phyloP scores from a whole-genome alignment of 1,140 invertebrate genomes.

The Asbolus verrucosus region DNA sequence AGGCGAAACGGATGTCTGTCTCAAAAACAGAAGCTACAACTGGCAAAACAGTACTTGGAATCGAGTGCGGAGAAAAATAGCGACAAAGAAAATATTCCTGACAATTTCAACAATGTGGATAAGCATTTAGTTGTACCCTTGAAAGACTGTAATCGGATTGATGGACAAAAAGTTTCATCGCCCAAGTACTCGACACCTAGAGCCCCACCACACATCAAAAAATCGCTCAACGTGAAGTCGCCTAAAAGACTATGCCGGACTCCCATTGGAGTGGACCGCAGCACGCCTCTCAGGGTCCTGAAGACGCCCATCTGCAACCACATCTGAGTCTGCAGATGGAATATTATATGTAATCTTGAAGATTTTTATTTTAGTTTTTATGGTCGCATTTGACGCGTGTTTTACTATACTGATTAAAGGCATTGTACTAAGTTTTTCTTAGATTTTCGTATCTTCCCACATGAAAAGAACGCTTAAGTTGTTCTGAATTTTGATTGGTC shows the following conservation, averaged over 20 bases:
- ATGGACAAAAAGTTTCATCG: constrained; percentile 37
- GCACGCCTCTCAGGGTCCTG: constrained; percentile 54
- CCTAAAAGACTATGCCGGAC: constrained; percentile 52
- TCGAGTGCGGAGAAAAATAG: constrained; percentile 45
- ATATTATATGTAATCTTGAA: not conserved
- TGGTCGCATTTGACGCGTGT: too few species aligned
- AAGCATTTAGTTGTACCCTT: constrained; percentile 6
- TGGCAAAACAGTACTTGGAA: constrained; percentile 48
- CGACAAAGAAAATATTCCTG: constrained; percentile 38
- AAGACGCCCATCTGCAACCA: not conserved
- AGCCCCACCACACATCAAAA: constrained; percentile 58
- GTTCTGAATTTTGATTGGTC: too few species aligned
- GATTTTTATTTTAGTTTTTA: too few species aligned
- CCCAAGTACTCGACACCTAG: constrained; percentile 50
- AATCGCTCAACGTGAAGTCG: constrained; percentile 52
- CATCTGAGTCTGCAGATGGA: not conserved
- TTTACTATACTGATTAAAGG: too few species aligned
- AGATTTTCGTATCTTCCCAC: too few species aligned
- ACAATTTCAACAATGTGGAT: constrained; percentile 6
- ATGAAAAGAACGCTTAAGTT: too few species aligned
- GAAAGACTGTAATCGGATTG: constrained; percentile 41
- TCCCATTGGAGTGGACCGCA: constrained; percentile 42
- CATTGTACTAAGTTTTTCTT: too few species aligned
- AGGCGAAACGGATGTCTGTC: constrained; percentile 49
- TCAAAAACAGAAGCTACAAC: constrained; percentile 52